phyloP scores from a whole-genome alignment of 2,113 vertebrate genomes.

The Hippocampus mohnikei region DNA sequence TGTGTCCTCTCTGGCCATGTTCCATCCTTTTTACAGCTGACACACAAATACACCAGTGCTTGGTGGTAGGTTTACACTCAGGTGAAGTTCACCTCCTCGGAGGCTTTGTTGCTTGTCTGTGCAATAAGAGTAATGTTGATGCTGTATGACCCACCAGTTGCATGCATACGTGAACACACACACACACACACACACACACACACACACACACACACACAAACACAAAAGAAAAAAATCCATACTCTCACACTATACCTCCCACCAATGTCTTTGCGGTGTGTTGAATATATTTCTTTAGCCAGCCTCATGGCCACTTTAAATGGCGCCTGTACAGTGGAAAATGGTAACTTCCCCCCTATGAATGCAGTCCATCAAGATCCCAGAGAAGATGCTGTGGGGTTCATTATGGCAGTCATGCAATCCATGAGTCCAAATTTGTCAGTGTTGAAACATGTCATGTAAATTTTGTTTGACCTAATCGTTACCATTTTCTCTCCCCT shows the following conservation, averaged over 20 bases:
- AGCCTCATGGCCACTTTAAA: not conserved
- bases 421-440: slow-evolving; percentile 55
- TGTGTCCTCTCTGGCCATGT: slow-evolving; percentile 33
- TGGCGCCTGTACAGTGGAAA: too few relatives aligned
- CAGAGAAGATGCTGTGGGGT: slow-evolving; percentile 68
- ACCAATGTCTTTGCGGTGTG: not conserved
- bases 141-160: slow-evolving; percentile 21
- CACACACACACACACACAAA: too few relatives aligned
- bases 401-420: slow-evolving; percentile 54
- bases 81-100: slow-evolving; percentile 47
- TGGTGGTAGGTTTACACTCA: slow-evolving; percentile 10
- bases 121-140: slow-evolving; percentile 51
- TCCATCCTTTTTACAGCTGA: slow-evolving; percentile 7
- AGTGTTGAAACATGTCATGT: slow-evolving; percentile 24
- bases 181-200: too few relatives aligned
- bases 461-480: not conserved
- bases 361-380: slow-evolving; percentile 29
- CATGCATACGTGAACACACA: too few relatives aligned
- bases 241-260: not conserved
- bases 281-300: not conserved
- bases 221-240: not conserved
- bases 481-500: slow-evolving; percentile 43
- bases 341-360: slow-evolving; percentile 24
- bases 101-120: slow-evolving; percentile 42
- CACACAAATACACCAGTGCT: slow-evolving; percentile 16